Base-by-base conservation (phyloP, 2,113 vertebrate genomes). In the Jacana jacana region DNA sequence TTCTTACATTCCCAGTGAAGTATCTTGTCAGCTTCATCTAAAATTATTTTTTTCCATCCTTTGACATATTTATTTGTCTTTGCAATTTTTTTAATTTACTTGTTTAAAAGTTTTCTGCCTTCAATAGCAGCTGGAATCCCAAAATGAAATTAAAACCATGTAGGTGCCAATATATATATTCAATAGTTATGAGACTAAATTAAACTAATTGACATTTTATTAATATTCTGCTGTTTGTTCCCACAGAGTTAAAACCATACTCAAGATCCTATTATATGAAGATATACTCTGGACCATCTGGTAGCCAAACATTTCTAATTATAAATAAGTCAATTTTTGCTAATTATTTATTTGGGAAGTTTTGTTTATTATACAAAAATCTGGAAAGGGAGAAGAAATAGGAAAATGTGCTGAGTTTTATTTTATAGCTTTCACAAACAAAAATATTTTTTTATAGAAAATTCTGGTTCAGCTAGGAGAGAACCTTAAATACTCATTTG, bases 201-300 rank as follows among this genome's bases (percentile, higher is more conserved):
- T 98, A 98, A 98, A 98, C 98, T 98, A 98, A 98, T 98, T 98
- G 98, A 98, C 98, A 98, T 98, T 98, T 98, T 98, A 98, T 98
- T 98, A 98, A 98, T 98, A 98, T 98, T 98, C 97, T 87, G 93
- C 91, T 97, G 97, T 98, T 98, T 98, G 97, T 97, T 98, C 97
- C 96, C 24, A 33, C 93, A 94, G 97, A 98, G 97, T 91, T 98
- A 97, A 97, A 97, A 95, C 96, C 37, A 4, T 95, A 81, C 77
- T 94, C 13, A n/a, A 98, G 95, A 97, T 93, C 57, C 86, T 85
- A 92, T 96, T 97, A 97, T 93, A 97, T 91, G 95, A 97, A 98
- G 95, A 98, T 97, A 97, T 93, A 96, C 93, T 97, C 95, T 86
- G 52, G 94, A 94, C 97, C 98, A 98, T 98, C 98, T 98, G 98